Evolutionary conservation across 2,888 invertebrate species (phyloP).

Genomic region (Tanaodytes sp.): DNA sequence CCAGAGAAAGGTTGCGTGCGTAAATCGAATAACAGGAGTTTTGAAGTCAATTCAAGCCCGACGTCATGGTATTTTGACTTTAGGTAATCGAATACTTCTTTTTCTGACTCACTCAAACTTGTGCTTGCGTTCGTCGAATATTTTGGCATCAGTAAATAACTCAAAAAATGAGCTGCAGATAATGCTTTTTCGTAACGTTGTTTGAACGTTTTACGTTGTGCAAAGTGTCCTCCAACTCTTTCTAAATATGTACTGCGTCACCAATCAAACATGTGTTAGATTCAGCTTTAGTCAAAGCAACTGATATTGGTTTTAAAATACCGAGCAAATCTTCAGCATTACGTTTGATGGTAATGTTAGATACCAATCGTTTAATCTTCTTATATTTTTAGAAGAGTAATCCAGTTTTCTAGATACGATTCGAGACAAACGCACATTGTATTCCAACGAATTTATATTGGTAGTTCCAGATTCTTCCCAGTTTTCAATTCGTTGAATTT

Average conservation of each 20-base stretch:
- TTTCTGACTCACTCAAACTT: background rate
- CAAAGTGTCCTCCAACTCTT: conserved; percentile 15
- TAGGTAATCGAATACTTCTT: conserved; percentile 4
- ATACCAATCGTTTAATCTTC: conserved; percentile 3
- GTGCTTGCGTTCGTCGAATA: background rate
- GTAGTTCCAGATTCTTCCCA: conserved; percentile 7
- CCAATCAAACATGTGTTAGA: conserved; percentile 4
- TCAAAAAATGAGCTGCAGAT: background rate
- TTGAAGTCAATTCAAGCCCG: too few species aligned
- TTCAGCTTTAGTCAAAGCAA: conserved; percentile 3
- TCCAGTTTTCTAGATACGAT: conserved; percentile 10
- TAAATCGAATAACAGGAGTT: too few species aligned
- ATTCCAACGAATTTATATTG: conserved; percentile 11
- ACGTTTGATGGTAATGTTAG: conserved; percentile 7
- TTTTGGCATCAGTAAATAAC: conserved; percentile 6
- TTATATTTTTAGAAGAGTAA: conserved; percentile 13
- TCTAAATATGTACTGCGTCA: conserved; percentile 15
- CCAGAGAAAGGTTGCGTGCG: background rate
- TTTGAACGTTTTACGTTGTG: too few species aligned
- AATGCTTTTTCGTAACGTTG: conserved; percentile 9
- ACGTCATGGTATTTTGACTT: too few species aligned
- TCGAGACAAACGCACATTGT: conserved; percentile 8
- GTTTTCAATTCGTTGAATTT: conserved; percentile 13
- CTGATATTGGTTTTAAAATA: conserved; percentile 10
- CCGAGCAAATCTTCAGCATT: background rate